Conservation (phyloP, 2,113 vertebrate species). For the Gasterosteus aculeatus region DNA sequence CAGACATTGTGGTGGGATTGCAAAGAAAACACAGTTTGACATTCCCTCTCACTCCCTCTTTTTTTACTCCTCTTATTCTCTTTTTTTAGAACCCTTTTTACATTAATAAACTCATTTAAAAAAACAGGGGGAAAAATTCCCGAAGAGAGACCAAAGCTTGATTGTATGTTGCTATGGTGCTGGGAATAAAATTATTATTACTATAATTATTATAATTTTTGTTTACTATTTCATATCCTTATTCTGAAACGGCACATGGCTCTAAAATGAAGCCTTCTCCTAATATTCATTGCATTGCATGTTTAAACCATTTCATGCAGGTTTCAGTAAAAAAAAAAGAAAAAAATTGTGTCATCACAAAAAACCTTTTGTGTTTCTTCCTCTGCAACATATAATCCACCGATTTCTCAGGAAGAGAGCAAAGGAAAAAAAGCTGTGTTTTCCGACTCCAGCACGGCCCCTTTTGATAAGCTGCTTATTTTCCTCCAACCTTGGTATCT, state of each 20-base stretch:
- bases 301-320: neutral
- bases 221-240: too few species aligned
- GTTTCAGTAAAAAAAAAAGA: too few species aligned
- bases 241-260: too few species aligned
- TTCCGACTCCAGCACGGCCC: conserved; percentile 51
- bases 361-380: conserved; percentile 43
- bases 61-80: conserved; percentile 4
- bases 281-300: neutral
- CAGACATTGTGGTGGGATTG: conserved; percentile 60
- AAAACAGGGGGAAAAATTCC: too few species aligned
- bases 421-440: conserved; percentile 59
- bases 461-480: conserved; percentile 77
- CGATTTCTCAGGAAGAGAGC: conserved; percentile 72
- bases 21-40: conserved; percentile 72
- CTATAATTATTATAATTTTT: neutral
- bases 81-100: neutral
- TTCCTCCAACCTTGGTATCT: conserved; percentile 65
- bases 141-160: neutral
- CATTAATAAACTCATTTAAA: too few species aligned
- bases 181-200: neutral
- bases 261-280: neutral
- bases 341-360: neutral
- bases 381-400: conserved; percentile 69
- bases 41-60: conserved; percentile 41
- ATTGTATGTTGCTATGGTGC: neutral